Evolutionary conservation across 2,888 invertebrate species (phyloP).

Genomic region (Ochropacha duplaris): DNA sequence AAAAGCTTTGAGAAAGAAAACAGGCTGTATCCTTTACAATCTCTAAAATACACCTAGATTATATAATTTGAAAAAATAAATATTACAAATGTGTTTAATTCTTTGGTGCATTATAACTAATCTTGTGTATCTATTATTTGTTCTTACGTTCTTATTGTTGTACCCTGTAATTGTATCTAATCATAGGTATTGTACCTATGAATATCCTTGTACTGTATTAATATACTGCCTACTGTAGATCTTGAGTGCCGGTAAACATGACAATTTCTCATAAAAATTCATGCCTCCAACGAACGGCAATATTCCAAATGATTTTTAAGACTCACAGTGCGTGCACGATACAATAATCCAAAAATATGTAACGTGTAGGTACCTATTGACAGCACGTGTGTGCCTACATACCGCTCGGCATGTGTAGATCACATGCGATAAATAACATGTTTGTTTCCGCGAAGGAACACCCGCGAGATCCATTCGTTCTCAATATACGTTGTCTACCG

Average conservation of each 20-base stretch:
- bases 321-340: conserved; percentile 23
- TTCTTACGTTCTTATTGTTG: no score
- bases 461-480: conserved; percentile 40
- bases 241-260: conserved; percentile 17
- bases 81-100: no score
- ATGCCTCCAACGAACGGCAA: conserved; percentile 18
- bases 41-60: not conserved
- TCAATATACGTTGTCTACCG: conserved; percentile 50
- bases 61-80: no score
- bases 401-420: conserved; percentile 23
- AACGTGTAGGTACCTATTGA: conserved; percentile 1
- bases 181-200: no score
- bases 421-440: conserved; percentile 48
- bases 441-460: conserved; percentile 62
- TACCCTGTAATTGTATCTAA: not conserved
- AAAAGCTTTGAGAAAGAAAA: conserved; percentile 36
- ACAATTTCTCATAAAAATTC: conserved; percentile 31
- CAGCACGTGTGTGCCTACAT: conserved; percentile 4
- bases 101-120: no score
- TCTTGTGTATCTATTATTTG: no score
- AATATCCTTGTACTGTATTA: not conserved
- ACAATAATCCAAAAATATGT: conserved; percentile 18
- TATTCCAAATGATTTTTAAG: conserved; percentile 24
- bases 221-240: no score
- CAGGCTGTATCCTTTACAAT: conserved; percentile 8